phyloP scores from a whole-genome alignment of 2,888 invertebrate species.

The Beris chalybata region DNA sequence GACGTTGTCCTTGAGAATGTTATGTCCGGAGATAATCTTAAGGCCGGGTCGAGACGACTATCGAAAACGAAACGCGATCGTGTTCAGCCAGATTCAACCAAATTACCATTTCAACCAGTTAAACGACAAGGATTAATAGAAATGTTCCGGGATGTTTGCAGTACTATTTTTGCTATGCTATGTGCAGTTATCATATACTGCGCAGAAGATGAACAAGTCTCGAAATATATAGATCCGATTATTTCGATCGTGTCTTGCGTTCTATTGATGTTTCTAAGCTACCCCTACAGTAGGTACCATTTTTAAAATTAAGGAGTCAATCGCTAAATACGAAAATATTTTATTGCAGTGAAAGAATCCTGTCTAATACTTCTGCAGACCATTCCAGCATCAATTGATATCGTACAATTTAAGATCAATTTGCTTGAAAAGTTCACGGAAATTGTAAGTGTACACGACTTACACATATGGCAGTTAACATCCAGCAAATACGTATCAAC shows the following conservation, averaged over 20 bases:
- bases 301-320: neutral
- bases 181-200: conserved; percentile 65
- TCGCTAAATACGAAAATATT: neutral
- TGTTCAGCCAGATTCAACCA: conserved; percentile 29
- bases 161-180: conserved; percentile 75
- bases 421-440: conserved; percentile 68
- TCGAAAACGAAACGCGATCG: conserved; percentile 54
- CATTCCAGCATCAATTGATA: conserved; percentile 85
- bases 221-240: conserved; percentile 74
- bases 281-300: conserved; percentile 73
- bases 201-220: conserved; percentile 61
- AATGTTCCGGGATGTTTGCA: conserved; percentile 65
- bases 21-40: conserved; percentile 51
- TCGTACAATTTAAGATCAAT: conserved; percentile 67
- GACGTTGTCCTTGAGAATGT: conserved; percentile 65
- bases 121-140: conserved; percentile 63
- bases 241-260: conserved; percentile 75
- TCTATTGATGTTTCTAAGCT: conserved; percentile 71
- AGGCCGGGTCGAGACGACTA: conserved; percentile 57
- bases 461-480: conserved; percentile 88
- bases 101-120: conserved; percentile 41
- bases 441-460: conserved; percentile 78
- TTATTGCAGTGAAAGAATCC: conserved; percentile 78
- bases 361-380: conserved; percentile 88
- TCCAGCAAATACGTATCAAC: conserved; percentile 80